Percentiles rank a stretch among this genome's conserved stretches.
Evolutionary conservation across 2,797 vertebrate genomes (phyloP).

Genomic region (Melanotaenia pygmaea): DNA sequence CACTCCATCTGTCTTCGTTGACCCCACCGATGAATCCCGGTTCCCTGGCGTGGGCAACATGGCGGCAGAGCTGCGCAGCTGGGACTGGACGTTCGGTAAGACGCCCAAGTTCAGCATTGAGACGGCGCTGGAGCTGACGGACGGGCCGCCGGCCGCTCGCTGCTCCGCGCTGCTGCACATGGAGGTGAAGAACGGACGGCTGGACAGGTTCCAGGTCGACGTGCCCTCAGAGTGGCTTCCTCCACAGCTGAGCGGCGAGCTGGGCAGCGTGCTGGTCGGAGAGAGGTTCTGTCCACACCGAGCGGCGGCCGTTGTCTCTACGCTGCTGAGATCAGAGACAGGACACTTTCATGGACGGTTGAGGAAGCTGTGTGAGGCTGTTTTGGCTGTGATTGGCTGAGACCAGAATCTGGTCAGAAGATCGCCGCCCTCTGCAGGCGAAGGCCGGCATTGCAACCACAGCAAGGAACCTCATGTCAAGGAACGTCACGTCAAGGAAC

Average conservation of each 20-base stretch:
- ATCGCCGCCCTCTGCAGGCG: constrained; percentile 1
- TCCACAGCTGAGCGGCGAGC: constrained; percentile 46
- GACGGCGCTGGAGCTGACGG: constrained; percentile 76
- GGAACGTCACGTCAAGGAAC: too few species aligned
- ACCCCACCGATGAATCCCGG: constrained; percentile 84
- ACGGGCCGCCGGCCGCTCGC: constrained; percentile 25
- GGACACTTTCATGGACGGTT: constrained; percentile 72
- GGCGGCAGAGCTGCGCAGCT: constrained; percentile 83
- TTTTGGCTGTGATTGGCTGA: constrained; percentile 85
- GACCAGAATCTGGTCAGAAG: background rate
- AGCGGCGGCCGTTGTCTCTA: constrained; percentile 53
- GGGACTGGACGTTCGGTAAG: constrained; percentile 96
- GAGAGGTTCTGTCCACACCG: constrained; percentile 85
- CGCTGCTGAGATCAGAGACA: constrained; percentile 72
- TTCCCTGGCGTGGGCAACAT: constrained; percentile 85
- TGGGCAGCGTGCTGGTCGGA: constrained; percentile 81
- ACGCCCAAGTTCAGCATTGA: constrained; percentile 90
- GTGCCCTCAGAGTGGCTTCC: constrained; percentile 86
- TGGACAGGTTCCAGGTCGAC: constrained; percentile 83
- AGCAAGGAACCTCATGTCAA: too few species aligned
- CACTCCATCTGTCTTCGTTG: constrained; percentile 70
- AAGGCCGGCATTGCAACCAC: background rate
- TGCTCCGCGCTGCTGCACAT: constrained; percentile 71
- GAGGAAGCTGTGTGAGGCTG: constrained; percentile 82
- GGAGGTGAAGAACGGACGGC: constrained; percentile 86